These are phyloP conservation scores for Xenops minutus DNA, from an alignment of 2,797 vertebrate genomes.

Conservation along the genomic window DNA sequence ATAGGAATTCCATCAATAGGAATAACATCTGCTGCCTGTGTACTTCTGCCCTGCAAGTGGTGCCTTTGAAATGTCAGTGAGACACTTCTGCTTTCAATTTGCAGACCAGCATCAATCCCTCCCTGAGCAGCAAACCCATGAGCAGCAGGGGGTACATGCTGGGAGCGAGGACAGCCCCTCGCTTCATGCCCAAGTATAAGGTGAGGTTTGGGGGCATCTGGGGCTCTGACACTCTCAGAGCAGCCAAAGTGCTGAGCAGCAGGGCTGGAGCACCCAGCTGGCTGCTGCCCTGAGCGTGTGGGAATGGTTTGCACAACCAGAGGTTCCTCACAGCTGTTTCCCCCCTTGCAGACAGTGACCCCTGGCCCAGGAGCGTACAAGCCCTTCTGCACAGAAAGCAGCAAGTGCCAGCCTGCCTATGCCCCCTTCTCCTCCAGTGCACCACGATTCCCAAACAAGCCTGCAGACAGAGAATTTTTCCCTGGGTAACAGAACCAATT, in stretches of 20 bases:
- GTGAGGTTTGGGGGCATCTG: neutral
- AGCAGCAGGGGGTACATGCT: constrained; percentile 82
- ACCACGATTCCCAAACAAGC: constrained; percentile 60
- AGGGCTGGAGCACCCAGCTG: neutral
- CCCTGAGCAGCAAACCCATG: constrained; percentile 70
- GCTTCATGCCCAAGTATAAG: neutral
- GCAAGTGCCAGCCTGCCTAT: constrained; percentile 41
- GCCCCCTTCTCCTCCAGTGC: constrained; percentile 74
- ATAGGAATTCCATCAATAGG: neutral
- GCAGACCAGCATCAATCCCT: constrained; percentile 72
- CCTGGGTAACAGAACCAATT: constrained; percentile 70
- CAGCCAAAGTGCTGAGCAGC: neutral
- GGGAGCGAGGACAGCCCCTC: constrained; percentile 78
- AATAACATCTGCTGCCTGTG: neutral
- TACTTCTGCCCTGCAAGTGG: neutral
- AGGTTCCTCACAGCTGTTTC: neutral
- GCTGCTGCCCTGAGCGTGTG: neutral
- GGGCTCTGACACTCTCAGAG: neutral
- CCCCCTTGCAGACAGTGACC: constrained; percentile 50
- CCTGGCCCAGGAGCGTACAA: constrained; percentile 82
- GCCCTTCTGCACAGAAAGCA: constrained; percentile 37
- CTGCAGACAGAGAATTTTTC: constrained; percentile 9
- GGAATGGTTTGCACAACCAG: neutral
- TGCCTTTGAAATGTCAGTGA: neutral
- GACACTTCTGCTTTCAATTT: neutral